Base-by-base conservation (phyloP, 2,888 invertebrate genomes). In the Brachyopa scutellaris region DNA sequence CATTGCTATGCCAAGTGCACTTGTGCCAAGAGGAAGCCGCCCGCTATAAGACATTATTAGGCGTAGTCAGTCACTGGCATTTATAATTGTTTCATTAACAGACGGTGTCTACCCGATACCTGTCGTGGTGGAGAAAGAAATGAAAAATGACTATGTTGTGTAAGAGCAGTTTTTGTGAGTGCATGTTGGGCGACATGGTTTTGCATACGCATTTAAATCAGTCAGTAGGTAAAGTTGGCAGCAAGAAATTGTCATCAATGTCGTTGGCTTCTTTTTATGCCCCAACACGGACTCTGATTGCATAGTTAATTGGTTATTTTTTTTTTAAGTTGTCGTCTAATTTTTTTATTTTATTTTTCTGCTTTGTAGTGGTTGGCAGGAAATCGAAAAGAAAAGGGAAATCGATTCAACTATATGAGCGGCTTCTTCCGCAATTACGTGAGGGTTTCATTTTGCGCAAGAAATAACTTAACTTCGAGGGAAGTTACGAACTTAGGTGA, bases 351-450 rank as follows among this genome's bases (percentile, higher is more conserved):
- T 0, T 33, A 17, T 31, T 13, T 29, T 66, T 66, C 17, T 49
- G 19, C n/a, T 15, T 8, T 9, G 11, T 26, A 7, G n/a, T 4
- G 33, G 42, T 23, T 76, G 57, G 59, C 80, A 69, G 69, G 76
- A 76, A 76, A 80, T 64, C 45, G 51, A 69, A 51, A 51, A 51
- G 29, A 61, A 74, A 74, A 64, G 80, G 80, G 80, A 80, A 80
- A 80, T 74, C 76, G 69, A 76, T 57, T 69, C 42, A 15, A 1
- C 6, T 40, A 57, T 69, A 51, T 64, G 49, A 47, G 23, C 42
- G 57, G 57, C 69, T 62, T 69, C 76, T 80, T 80, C 80, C 80
- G 76, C 57, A 61, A 64, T 80, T 64, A 76, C 62, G 42, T 67
- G 26, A 31, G 1, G 1, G 1, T 26, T 53, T n/a, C n/a, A n/a